Conservation (phyloP, 1,140 invertebrate species). For the Drosophila triauraria region DNA sequence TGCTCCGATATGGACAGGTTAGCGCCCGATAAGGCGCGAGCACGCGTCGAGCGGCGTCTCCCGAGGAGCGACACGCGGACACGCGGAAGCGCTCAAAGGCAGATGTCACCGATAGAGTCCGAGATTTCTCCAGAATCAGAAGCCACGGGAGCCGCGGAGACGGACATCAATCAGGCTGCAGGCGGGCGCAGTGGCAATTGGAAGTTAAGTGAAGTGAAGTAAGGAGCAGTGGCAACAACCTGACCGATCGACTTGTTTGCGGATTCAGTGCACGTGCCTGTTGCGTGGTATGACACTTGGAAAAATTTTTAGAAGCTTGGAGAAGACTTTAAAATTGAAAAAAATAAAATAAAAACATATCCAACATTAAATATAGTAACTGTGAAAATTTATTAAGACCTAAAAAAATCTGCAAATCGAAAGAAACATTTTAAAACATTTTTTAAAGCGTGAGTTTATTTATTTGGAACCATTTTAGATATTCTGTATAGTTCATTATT, state of each 20-base stretch:
- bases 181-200: slow-evolving; percentile 37
- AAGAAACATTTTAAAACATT: no score
- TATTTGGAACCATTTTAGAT: no score
- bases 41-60: slow-evolving; percentile 66
- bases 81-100: slow-evolving; percentile 73
- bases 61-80: slow-evolving; percentile 70
- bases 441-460: no score
- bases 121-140: slow-evolving; percentile 54
- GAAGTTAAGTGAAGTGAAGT: slow-evolving; percentile 12
- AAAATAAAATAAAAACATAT: not conserved
- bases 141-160: slow-evolving; percentile 41
- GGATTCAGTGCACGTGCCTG: slow-evolving; percentile 72
- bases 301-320: not conserved
- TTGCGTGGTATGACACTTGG: slow-evolving; percentile 34
- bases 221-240: slow-evolving; percentile 22
- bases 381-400: not conserved
- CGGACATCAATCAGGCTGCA: slow-evolving; percentile 71
- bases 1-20: slow-evolving; percentile 78
- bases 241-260: slow-evolving; percentile 44
- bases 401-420: no score
- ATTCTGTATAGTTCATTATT: no score
- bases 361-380: not conserved
- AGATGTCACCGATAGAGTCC: slow-evolving; percentile 63
- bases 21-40: slow-evolving; percentile 75
- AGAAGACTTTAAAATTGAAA: no score